phyloP scores from a whole-genome alignment of 2,113 vertebrate genomes.

The Eolophus roseicapilla region DNA sequence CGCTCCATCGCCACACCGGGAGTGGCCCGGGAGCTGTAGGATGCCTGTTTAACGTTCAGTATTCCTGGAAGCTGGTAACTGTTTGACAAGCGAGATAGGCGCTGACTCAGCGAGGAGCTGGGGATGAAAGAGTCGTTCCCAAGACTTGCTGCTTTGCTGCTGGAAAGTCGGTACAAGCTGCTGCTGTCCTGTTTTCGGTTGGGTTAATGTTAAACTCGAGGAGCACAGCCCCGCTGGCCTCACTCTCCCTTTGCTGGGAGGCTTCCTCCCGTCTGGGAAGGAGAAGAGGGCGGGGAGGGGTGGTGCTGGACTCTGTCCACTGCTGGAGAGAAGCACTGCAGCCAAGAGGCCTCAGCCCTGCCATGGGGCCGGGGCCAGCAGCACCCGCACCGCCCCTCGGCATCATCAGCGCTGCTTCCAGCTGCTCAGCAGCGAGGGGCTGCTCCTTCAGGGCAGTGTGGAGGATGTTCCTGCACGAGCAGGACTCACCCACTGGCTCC shows the following conservation, averaged over 20 bases:
- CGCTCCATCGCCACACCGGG: fast-evolving
- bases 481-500: not conserved
- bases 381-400: not conserved
- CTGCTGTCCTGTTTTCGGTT: not conserved
- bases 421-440: not conserved
- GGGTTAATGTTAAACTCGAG: not conserved
- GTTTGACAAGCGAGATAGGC: not conserved
- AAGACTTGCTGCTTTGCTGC: not conserved
- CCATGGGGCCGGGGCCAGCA: fast-evolving
- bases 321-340: not conserved
- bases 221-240: not conserved
- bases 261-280: not conserved
- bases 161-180: not conserved
- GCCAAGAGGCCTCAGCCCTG: slow-evolving; percentile 24
- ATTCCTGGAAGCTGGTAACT: slow-evolving; percentile 39
- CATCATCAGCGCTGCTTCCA: not conserved
- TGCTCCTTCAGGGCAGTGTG: fast-evolving
- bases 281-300: not conserved
- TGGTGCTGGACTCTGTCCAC: slow-evolving; percentile 35
- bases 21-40: not conserved
- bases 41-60: slow-evolving; percentile 24
- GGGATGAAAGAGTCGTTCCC: not conserved
- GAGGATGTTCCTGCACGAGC: not conserved
- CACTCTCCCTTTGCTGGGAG: not conserved
- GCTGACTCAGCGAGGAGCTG: slow-evolving; percentile 11